Percentiles rank a stretch among this genome's conserved stretches.
These are phyloP conservation scores for Volucella inflata DNA, from an alignment of 2,888 invertebrate species.

Conservation along the genomic window DNA sequence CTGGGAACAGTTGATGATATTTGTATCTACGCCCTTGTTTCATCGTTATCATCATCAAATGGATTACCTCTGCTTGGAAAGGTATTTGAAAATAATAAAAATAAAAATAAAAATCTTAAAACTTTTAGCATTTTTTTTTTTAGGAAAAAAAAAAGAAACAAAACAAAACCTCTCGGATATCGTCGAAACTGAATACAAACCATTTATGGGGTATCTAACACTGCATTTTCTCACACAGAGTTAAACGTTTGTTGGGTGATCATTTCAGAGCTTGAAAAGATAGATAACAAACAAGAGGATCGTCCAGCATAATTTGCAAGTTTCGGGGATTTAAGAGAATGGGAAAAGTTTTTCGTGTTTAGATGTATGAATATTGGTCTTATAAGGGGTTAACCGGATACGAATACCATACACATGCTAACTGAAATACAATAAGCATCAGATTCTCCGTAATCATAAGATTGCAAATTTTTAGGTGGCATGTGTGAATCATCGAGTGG, in stretches of 20 bases:
- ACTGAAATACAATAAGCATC: slow-evolving; percentile 61
- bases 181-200: slow-evolving; percentile 45
- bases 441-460: slow-evolving; percentile 10
- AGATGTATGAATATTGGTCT: not conserved
- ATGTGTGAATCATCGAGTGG: slow-evolving; percentile 38
- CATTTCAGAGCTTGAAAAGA: not conserved
- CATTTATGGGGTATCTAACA: slow-evolving; percentile 23
- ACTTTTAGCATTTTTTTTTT: slow-evolving; percentile 2
- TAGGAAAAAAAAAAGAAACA: slow-evolving; percentile 40
- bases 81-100: slow-evolving; percentile 17
- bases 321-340: no score
- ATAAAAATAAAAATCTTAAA: slow-evolving; percentile 21
- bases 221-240: slow-evolving; percentile 52
- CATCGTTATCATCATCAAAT: slow-evolving; percentile 37
- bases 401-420: not conserved
- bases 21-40: slow-evolving; percentile 19
- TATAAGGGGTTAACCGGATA: not conserved
- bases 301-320: no score
- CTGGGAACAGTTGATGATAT: slow-evolving; percentile 56
- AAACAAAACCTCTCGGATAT: slow-evolving; percentile 43
- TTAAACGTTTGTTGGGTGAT: slow-evolving; percentile 20
- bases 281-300: no score
- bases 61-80: not conserved
- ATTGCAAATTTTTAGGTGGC: slow-evolving; percentile 30
- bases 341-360: not conserved